phyloP scores from a whole-genome alignment of 2,797 vertebrate genomes.

The Perdix hodgsoniae region DNA sequence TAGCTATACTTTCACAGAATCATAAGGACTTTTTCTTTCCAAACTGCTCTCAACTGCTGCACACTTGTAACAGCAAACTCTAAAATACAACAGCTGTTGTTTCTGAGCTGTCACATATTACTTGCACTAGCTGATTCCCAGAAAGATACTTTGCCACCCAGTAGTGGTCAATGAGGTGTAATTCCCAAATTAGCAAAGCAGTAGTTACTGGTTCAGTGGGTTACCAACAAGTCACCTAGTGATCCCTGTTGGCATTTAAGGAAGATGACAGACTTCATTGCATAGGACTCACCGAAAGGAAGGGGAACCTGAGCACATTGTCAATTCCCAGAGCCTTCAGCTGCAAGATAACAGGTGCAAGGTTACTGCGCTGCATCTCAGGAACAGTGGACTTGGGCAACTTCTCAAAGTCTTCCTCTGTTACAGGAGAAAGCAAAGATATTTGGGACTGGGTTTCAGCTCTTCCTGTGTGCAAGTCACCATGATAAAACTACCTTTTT shows the following conservation, averaged over 20 bases:
- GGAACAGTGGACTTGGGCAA: slow-evolving; percentile 91
- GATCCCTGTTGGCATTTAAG: not conserved
- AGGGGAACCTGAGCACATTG: slow-evolving; percentile 97
- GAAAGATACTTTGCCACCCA: not conserved
- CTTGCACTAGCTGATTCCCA: not conserved
- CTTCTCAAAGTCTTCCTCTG: slow-evolving; percentile 98
- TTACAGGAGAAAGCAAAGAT: slow-evolving; percentile 2
- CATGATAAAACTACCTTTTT: accelerated
- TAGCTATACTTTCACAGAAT: not conserved
- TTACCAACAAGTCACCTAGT: not conserved
- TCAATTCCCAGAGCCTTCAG: slow-evolving; percentile 97
- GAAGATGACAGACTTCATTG: not conserved
- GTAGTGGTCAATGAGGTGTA: accelerated
- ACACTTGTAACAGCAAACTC: not conserved
- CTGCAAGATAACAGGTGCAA: slow-evolving; percentile 96
- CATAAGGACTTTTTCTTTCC: not conserved
- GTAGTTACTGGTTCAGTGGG: not conserved
- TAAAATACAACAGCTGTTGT: accelerated
- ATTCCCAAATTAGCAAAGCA: not conserved
- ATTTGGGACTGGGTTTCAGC: not conserved
- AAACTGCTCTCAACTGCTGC: not conserved
- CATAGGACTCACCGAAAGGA: slow-evolving; percentile 89
- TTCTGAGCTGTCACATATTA: not conserved
- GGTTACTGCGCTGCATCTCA: slow-evolving; percentile 98
- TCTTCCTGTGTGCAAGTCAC: not conserved